A percentile compares a stretch with the other conserved stretches of the same genome.
Evolutionary conservation across 2,888 invertebrate species (phyloP).

Genomic region (Eueremaeus valkanovi): DNA sequence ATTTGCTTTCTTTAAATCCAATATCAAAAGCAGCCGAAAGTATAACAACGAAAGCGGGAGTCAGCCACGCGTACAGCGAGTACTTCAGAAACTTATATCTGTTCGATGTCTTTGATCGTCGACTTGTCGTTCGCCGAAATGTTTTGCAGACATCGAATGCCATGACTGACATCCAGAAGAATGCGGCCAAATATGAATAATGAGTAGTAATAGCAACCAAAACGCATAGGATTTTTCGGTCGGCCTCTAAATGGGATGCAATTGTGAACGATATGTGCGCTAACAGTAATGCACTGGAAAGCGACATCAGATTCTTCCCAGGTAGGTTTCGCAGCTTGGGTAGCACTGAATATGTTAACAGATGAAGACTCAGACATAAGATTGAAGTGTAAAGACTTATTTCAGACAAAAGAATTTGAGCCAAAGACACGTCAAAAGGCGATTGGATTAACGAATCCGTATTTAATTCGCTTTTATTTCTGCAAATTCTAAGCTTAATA

Average conservation of each 20-base stretch:
- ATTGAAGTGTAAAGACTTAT: slow-evolving; percentile 44
- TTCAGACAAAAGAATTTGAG: slow-evolving; percentile 41
- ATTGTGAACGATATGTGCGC: slow-evolving; percentile 42
- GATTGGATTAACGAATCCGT: background rate
- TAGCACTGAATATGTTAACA: slow-evolving; percentile 42
- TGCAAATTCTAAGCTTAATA: slow-evolving; percentile 38
- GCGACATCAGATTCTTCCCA: slow-evolving; percentile 45
- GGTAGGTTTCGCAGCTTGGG: slow-evolving; percentile 45
- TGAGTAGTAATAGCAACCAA: slow-evolving; percentile 55
- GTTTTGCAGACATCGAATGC: slow-evolving; percentile 54
- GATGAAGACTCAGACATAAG: slow-evolving; percentile 42
- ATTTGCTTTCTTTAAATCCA: background rate
- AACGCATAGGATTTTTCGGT: slow-evolving; percentile 50
- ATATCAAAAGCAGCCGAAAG: slow-evolving; percentile 40
- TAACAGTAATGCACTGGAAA: slow-evolving; percentile 43
- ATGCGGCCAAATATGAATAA: slow-evolving; percentile 57
- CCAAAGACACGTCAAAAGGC: background rate
- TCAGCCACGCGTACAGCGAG: slow-evolving; percentile 49
- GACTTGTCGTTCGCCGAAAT: slow-evolving; percentile 20
- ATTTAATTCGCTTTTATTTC: background rate
- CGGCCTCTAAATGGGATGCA: background rate
- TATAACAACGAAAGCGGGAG: slow-evolving; percentile 48
- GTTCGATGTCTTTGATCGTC: background rate
- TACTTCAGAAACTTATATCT: slow-evolving; percentile 45
- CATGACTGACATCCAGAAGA: slow-evolving; percentile 59